phyloP scores from a whole-genome alignment of 92 coral and sea anemone species.

The Diadumene lineata region DNA sequence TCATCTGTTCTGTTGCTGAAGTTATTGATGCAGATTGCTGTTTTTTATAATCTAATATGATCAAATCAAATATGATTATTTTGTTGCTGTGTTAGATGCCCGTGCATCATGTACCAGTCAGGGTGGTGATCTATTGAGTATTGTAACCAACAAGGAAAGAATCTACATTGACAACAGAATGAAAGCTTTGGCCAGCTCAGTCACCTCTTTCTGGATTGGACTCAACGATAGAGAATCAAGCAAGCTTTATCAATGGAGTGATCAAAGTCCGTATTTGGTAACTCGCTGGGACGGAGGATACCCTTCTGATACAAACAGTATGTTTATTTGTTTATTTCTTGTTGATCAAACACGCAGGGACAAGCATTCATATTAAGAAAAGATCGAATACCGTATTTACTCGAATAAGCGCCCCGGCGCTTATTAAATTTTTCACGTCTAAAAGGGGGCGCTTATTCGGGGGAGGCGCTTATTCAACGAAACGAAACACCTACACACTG shows the following conservation, averaged over 20 bases:
- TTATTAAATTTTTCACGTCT: constrained; percentile 29
- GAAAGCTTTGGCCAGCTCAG: constrained; percentile 55
- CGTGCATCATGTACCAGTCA: constrained; percentile 79
- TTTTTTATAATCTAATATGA: not conserved
- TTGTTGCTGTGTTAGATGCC: constrained; percentile 68
- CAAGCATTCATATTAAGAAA: too few relatives aligned
- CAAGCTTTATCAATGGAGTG: constrained; percentile 76
- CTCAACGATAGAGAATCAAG: constrained; percentile 77
- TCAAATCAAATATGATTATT: not conserved
- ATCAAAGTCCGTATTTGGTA: constrained; percentile 62
- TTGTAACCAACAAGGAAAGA: constrained; percentile 67
- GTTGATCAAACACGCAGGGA: too few relatives aligned
- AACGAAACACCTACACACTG: too few relatives aligned
- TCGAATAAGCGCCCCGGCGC: constrained; percentile 37
- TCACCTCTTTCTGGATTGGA: constrained; percentile 76
- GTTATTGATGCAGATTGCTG: too few relatives aligned
- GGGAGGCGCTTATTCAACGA: too few relatives aligned
- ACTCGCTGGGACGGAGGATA: constrained; percentile 84
- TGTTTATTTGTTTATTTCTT: not conserved
- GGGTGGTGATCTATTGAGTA: constrained; percentile 87
- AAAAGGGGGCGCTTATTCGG: too few relatives aligned
- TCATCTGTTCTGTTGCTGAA: too few relatives aligned
- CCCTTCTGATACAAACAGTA: constrained; percentile 57
- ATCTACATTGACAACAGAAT: constrained; percentile 67
- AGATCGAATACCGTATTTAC: constrained; percentile 26